Base-by-base conservation (phyloP, 2,888 invertebrate species). In the Camponotus fellah region DNA sequence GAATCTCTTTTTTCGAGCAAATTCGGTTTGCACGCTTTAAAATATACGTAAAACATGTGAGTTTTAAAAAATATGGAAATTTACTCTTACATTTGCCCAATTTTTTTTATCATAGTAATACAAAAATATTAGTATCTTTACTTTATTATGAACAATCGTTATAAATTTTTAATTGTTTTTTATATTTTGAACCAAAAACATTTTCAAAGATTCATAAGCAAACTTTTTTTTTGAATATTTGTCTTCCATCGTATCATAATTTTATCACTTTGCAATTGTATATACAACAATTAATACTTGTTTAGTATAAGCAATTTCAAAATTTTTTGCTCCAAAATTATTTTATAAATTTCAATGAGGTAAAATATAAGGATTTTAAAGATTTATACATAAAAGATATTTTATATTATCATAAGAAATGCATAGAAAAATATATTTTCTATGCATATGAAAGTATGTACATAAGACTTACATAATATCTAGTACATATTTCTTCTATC, bases 391-490 rank as follows among this genome's bases (percentile, higher is more conserved):
- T 14, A 46, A 14, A 3, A 10, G 9, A 32, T 3, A 2, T 37
- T 56, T 14, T 49, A 46, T 43, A 37, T 32, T 46, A 32, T 1
- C 3, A 69, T 9, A 34, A n/a, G n/a, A n/a, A n/a, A n/a, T n/a
- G n/a, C n/a, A n/a, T n/a, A n/a, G n/a, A 69, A 72, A 71, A 60
- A 43, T 26, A 72, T 40, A 60, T 37, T n/a, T 69, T 34, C 53
- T 56, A 21, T 3, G 12, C 8, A 14, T 4, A 6, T 14, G 56
- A 14, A 2, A 58, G 10, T 4, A 40, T 40, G 32, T 60, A 43
- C 8, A 56, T 53, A 21, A 56, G 14, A 4, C 17, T 21, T 26
- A 72, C 26, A 32, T n/a, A 4, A 60, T n/a, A 32, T 8, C 4
- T 14, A 14, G 9, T 56, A 10, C 26, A 40, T 37, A 26, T 37